Evolutionary conservation across 2,113 vertebrate genomes (phyloP), one percentile per base, ranked within the genome.

Genomic region (Mastomys natalensis): DNA sequence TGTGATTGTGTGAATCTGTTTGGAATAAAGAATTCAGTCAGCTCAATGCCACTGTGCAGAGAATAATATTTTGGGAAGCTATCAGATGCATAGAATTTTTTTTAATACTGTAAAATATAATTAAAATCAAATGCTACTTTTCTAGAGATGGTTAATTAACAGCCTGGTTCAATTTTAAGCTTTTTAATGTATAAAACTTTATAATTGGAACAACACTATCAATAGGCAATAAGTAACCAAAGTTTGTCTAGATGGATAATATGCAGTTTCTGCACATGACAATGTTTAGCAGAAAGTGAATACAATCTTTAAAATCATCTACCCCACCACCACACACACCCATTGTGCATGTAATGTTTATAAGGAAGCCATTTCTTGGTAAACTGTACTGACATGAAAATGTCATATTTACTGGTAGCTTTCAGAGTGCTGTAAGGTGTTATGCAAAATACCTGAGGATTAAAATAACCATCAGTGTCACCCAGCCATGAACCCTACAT

Each of bases 171-270:
- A 91, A 87, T 92, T 95, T 89, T 93, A 95, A 97, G 93, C 84
- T 96, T 95, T 97, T 91, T 96, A 96, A 82, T 97, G 93, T 97
- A 90, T 97, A 89, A 96, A 95, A 97, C 86, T n/a, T 72, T 93
- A 96, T 95, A 95, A 95, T 87, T 84, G 93, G 93, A 97, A 97
- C 80, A 94, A 96, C 58, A 84, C 88, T 94, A 97, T 93, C 89
- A 58, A 37, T 95, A 96, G 97, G 92, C 95, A 70, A 95, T 96
- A 96, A 98, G 97, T 98, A 97, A 97, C 87, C 94, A 94, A 72
- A 86, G 97, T 92, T 97, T 97, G 95, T 98, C 97, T 94, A 85
- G 96, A 92, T 96, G 96, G 94, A 73, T 94, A 97, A 96, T 93
- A 45, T 96, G 97, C 97, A 53, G 92, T 90, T 96, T 95, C 81